Conservation (phyloP, 2,113 vertebrate genomes). For the Glaucidium brasilianum region DNA sequence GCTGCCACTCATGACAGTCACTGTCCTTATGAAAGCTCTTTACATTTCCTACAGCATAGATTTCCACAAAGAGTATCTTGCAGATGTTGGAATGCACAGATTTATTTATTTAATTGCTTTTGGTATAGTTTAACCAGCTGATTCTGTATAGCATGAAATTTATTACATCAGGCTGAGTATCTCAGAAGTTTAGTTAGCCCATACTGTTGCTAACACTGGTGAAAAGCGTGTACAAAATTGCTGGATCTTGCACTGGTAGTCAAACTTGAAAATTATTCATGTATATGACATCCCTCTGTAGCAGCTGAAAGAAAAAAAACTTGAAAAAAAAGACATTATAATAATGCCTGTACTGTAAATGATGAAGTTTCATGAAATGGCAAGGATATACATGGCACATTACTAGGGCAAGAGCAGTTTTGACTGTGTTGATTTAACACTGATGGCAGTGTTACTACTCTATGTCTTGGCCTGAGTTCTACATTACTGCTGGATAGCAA, state of each 20-base stretch:
- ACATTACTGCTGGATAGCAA: not conserved
- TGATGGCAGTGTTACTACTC: not conserved
- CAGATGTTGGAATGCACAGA: not conserved
- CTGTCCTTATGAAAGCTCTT: not conserved
- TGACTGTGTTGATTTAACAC: not conserved
- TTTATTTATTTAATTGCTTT: not conserved
- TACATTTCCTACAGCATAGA: not conserved
- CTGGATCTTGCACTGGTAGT: not conserved
- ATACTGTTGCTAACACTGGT: not conserved
- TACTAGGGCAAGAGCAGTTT: not conserved
- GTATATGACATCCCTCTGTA: not conserved
- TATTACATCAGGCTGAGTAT: not conserved
- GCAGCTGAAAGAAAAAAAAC: not conserved
- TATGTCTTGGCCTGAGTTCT: not conserved
- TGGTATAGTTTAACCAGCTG: not conserved
- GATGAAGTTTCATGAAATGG: not conserved
- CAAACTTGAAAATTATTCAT: not conserved
- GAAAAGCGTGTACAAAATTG: not conserved
- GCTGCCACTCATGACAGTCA: slow-evolving; percentile 18
- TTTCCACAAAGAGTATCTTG: not conserved
- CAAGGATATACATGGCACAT: not conserved
- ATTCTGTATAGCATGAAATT: not conserved
- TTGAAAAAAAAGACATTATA: not conserved
- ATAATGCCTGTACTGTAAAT: not conserved
- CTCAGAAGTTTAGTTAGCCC: not conserved